These are phyloP conservation scores for Mythimna lalbum DNA, from an alignment of 2,888 invertebrate genomes.

Conservation along the genomic window DNA sequence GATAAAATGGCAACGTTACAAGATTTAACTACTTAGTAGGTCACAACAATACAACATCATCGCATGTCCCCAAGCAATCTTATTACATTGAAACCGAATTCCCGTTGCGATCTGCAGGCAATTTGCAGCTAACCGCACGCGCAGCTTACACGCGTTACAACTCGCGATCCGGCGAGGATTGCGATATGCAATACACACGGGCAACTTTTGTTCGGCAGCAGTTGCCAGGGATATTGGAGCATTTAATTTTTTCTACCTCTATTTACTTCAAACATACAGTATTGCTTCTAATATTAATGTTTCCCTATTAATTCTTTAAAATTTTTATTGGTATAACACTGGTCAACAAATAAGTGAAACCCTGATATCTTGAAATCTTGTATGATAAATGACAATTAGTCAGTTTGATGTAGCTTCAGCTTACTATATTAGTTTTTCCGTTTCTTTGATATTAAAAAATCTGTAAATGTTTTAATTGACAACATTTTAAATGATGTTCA, in stretches of 20 bases:
- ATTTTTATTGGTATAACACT: too few species aligned
- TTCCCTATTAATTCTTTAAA: too few species aligned
- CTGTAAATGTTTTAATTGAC: too few species aligned
- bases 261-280: neutral
- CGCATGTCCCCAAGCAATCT: conserved; percentile 52
- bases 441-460: too few species aligned
- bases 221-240: neutral
- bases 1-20: too few species aligned
- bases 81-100: conserved; percentile 39
- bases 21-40: neutral
- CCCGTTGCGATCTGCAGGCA: conserved; percentile 55
- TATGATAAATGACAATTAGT: too few species aligned
- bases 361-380: too few species aligned
- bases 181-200: conserved; percentile 7
- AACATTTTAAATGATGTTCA: too few species aligned
- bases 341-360: too few species aligned
- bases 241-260: neutral
- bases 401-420: too few species aligned
- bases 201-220: conserved; percentile 5
- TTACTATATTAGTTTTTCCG: too few species aligned
- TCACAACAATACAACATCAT: neutral
- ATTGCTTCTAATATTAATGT: too few species aligned
- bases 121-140: conserved; percentile 60
- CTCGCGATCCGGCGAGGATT: conserved; percentile 24
- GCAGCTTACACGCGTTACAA: conserved; percentile 48